Evolutionary conservation across 2,797 vertebrate species (phyloP), one percentile per base, ranked within the genome.

Genomic region (Lycodopsis pacificus): DNA sequence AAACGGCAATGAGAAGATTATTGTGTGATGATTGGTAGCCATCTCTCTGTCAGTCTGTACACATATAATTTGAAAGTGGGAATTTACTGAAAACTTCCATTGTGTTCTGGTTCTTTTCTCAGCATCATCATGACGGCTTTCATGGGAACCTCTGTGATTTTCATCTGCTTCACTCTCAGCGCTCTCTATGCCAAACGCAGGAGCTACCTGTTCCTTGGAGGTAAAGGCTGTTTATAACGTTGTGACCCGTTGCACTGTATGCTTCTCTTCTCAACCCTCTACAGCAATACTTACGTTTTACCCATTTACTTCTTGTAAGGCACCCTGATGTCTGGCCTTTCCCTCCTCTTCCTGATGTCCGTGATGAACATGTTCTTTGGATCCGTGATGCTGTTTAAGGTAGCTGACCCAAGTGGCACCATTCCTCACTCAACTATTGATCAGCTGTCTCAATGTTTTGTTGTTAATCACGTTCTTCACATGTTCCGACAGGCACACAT

Each of bases 41-140:
- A 0, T n/a, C 1, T 30, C 6, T 5, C 32, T 66, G 40, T 12
- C 13, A 13, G 1, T 34, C 25, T 61, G 61, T n/a, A 14, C 19
- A 38, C 4, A 15, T 30, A 4, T 22, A 1, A 36, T 12, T 12
- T 10, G 6, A 38, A 44, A 7, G 30, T 58, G 15, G 44, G 3
- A 27, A 4, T 27, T 65, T 7, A 32, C 42, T 40, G 36, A 4
- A 8, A 34, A 10, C 15, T 10, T 4, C 7, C 0, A 1, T 8
- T 17, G n/a, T 71, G 38, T 49, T 66, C 7, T 77, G 40, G 1
- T 63, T 65, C 53, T 32, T 67, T 78, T 46, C 53, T 5, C 76
- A 99, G 98, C 95, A 98, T 99, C 93, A 95, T 99, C 46, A 92
- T 97, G 71, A 99, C 97, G 0, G 97, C 98, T 10, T 98, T 99